These are phyloP conservation scores for Bathynomus jamesi DNA, from an alignment of 1,140 invertebrate genomes.

Conservation along the genomic window DNA sequence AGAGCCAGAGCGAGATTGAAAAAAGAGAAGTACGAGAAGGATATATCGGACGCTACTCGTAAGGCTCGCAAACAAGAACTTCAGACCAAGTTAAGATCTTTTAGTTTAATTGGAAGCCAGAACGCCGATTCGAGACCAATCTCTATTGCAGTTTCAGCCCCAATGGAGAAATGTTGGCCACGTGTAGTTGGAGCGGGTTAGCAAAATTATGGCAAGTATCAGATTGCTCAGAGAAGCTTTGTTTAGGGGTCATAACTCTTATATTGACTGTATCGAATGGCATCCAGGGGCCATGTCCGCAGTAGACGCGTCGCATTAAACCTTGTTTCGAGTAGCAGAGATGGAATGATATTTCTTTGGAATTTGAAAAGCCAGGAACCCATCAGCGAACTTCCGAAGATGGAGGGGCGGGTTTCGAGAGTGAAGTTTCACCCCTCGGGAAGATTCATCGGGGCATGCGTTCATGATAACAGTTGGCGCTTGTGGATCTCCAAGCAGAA, in stretches of 20 bases:
- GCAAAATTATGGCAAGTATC: slow-evolving; percentile 92
- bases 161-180: slow-evolving; percentile 76
- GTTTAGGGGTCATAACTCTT: slow-evolving; percentile 77
- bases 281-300: slow-evolving; percentile 69
- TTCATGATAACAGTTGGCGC: slow-evolving; percentile 93
- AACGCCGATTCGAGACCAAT: slow-evolving; percentile 87
- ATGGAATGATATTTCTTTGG: slow-evolving; percentile 94
- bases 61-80: slow-evolving; percentile 70
- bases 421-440: slow-evolving; percentile 93
- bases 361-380: slow-evolving; percentile 58
- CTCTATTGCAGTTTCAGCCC: slow-evolving; percentile 85
- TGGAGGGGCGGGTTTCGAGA: slow-evolving; percentile 66
- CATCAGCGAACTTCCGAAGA: slow-evolving; percentile 48
- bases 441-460: slow-evolving; percentile 85
- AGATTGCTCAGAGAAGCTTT: slow-evolving; percentile 65
- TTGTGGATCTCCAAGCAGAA: slow-evolving; percentile 86
- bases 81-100: slow-evolving; percentile 44
- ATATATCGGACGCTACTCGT: slow-evolving; percentile 56
- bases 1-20: slow-evolving; percentile 29
- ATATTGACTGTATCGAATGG: slow-evolving; percentile 83
- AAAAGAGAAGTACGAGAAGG: slow-evolving; percentile 24
- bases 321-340: slow-evolving; percentile 84
- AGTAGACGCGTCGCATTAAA: slow-evolving; percentile 56
- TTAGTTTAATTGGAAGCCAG: slow-evolving; percentile 78
- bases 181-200: slow-evolving; percentile 80